Evolutionary conservation across 2,113 vertebrate species (phyloP).

Genomic region (Melanerpes formicivorus): DNA sequence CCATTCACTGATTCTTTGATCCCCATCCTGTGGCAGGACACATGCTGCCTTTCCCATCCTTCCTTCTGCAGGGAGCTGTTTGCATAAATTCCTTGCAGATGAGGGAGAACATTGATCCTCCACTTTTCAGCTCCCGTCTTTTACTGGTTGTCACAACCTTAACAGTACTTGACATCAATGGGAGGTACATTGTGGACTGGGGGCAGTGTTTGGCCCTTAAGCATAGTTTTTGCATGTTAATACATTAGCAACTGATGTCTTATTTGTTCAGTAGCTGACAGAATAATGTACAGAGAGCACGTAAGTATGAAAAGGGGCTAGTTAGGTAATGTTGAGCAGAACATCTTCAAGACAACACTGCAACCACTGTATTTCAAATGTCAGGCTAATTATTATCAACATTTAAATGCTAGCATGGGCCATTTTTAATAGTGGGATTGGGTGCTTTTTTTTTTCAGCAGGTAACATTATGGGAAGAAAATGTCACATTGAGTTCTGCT

Average conservation of each 20-base stretch:
- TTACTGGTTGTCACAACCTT: constrained; percentile 67
- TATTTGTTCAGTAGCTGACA: constrained; percentile 86
- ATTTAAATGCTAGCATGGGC: constrained; percentile 82
- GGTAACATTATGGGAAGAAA: constrained; percentile 77
- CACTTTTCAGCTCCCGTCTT: constrained; percentile 54
- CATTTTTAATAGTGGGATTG: constrained; percentile 77
- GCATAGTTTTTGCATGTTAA: constrained; percentile 73
- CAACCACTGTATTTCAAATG: constrained; percentile 84
- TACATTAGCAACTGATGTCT: constrained; percentile 81
- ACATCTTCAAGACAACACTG: constrained; percentile 86
- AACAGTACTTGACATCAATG: constrained; percentile 72
- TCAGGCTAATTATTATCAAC: constrained; percentile 91
- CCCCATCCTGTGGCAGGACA: neutral
- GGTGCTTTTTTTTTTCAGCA: constrained; percentile 71
- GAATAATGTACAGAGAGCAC: constrained; percentile 81
- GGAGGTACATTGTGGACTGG: constrained; percentile 67
- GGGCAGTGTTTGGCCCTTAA: constrained; percentile 72
- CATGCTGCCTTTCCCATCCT: neutral
- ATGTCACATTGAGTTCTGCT: constrained; percentile 79
- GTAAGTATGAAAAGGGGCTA: constrained; percentile 82
- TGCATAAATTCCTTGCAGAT: constrained; percentile 58
- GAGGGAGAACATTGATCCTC: constrained; percentile 55
- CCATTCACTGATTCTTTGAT: neutral
- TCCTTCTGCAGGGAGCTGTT: constrained; percentile 9
- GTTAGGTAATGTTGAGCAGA: constrained; percentile 87